phyloP scores from a whole-genome alignment of 2,797 vertebrate genomes.

The Myotis planiceps region DNA sequence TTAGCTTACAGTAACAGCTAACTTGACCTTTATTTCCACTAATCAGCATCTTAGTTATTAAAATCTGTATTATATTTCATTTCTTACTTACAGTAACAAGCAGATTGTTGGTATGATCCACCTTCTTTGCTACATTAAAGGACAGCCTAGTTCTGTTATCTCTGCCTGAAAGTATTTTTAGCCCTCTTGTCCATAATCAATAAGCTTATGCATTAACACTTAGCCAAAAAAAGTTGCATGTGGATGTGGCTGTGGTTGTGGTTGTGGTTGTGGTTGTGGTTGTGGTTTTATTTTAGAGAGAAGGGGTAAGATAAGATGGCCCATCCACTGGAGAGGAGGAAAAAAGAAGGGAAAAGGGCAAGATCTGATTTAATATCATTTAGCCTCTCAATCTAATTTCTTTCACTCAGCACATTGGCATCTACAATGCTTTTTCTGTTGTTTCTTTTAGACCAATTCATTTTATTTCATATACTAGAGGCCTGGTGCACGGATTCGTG shows the following conservation, averaged over 20 bases:
- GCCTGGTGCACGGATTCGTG: too few species aligned
- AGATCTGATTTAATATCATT: constrained; percentile 11
- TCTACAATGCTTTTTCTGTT: not conserved
- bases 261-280: not conserved
- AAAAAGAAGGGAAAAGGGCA: not conserved
- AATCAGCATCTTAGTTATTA: not conserved
- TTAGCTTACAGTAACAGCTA: not conserved
- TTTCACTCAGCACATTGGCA: not conserved
- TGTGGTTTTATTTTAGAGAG: constrained; percentile 32
- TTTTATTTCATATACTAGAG: constrained; percentile 32
- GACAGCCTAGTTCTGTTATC: not conserved
- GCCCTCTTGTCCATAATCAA: not conserved
- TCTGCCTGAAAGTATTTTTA: constrained; percentile 34
- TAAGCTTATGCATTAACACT: not conserved
- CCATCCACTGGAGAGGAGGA: not conserved
- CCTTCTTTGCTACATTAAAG: constrained; percentile 25
- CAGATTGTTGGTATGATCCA: not conserved
- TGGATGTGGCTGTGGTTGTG: not conserved
- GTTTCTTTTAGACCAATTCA: constrained; percentile 31
- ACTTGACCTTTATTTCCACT: not conserved
- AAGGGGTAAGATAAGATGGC: not conserved
- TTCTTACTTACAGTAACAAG: not conserved
- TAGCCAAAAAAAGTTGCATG: not conserved
- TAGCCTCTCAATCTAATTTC: not conserved
- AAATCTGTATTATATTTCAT: not conserved